Percentiles rank a stretch among this genome's conserved stretches.
Evolutionary conservation across 1,140 invertebrate genomes (phyloP).

Genomic region (Penaeus japonicus): DNA sequence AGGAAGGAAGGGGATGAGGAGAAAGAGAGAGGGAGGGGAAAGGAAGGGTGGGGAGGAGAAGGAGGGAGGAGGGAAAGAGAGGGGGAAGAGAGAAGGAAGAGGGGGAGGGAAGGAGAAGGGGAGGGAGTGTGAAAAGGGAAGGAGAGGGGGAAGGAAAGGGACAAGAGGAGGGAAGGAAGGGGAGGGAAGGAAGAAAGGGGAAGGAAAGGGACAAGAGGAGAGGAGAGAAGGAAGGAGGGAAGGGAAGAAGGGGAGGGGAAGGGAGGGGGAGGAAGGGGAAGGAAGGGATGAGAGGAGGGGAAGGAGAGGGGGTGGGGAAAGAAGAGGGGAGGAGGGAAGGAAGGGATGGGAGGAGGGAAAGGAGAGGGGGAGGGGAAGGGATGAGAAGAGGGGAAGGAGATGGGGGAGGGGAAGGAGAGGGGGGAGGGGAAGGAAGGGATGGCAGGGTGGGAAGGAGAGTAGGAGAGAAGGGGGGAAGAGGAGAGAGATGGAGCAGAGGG

Average conservation of each 20-base stretch:
- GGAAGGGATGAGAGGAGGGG: background rate
- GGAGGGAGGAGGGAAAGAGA: slow-evolving; percentile 6
- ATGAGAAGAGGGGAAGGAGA: background rate
- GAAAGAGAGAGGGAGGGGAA: background rate
- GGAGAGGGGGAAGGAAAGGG: too few relatives aligned
- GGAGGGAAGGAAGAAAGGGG: background rate
- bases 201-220: background rate
- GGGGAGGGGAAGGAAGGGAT: background rate
- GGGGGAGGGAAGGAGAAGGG: background rate
- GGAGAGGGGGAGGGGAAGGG: background rate
- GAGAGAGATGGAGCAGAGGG: background rate
- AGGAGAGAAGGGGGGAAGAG: too few relatives aligned
- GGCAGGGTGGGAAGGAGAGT: background rate
- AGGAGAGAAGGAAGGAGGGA: background rate
- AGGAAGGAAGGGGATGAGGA: background rate
- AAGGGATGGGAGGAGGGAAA: background rate
- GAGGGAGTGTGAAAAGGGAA: background rate
- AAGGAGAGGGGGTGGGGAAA: background rate
- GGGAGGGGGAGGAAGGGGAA: background rate
- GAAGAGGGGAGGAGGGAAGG: background rate
- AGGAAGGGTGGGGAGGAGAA: background rate
- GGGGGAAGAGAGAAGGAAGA: background rate
- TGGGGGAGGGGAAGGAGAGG: background rate
- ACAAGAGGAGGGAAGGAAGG: too few relatives aligned
- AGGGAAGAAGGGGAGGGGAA: background rate